Conservation (phyloP, 2,113 vertebrate genomes). For the Corythornis cristatus region DNA sequence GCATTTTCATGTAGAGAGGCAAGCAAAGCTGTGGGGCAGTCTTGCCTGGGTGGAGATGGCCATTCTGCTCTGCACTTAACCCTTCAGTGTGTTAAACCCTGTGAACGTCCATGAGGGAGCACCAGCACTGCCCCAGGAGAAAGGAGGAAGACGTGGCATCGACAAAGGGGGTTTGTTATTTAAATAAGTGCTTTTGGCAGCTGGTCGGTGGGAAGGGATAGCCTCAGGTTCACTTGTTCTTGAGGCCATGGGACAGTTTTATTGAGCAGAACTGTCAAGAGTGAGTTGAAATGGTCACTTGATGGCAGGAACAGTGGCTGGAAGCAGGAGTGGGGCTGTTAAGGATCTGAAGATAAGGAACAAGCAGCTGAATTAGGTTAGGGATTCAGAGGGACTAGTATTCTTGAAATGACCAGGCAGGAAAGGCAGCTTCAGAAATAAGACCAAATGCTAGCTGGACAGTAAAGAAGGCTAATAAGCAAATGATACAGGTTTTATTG, state of each 20-base stretch:
- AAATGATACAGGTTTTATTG: constrained; percentile 20
- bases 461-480: neutral
- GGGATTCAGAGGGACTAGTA: neutral
- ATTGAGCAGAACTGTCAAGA: neutral
- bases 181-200: neutral
- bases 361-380: neutral
- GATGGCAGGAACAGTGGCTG: neutral
- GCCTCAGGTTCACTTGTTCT: neutral
- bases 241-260: neutral
- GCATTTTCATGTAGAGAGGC: neutral
- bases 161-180: neutral
- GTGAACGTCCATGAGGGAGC: neutral
- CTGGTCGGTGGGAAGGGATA: neutral
- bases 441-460: neutral
- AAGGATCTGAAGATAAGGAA: neutral
- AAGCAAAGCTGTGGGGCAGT: neutral
- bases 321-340: neutral
- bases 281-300: neutral
- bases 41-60: neutral
- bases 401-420: neutral
- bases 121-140: neutral
- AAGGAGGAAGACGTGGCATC: neutral
- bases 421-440: neutral
- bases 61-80: neutral
- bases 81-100: neutral